Evolutionary conservation across 2,888 invertebrate genomes (phyloP).

Genomic region (Busseola fusca): DNA sequence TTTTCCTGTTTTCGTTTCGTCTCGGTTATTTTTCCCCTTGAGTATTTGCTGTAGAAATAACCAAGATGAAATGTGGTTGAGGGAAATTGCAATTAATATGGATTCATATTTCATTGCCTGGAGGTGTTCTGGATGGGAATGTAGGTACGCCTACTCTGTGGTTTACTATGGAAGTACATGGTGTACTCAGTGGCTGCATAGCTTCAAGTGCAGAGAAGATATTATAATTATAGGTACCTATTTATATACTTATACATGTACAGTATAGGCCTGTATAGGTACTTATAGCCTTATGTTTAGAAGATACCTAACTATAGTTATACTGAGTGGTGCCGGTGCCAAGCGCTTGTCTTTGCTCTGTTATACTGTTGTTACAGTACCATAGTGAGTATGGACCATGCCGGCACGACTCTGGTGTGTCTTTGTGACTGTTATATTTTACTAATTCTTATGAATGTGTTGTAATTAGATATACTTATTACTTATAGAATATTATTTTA

Average conservation of each 20-base stretch:
- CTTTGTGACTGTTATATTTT: conserved; percentile 12
- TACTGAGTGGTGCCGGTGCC: neutral
- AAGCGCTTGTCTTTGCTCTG: neutral
- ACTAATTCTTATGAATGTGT: conserved; percentile 49
- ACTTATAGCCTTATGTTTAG: conserved; percentile 25
- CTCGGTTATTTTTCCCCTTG: neutral
- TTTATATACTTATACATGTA: neutral
- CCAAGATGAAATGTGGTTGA: neutral
- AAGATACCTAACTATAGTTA: conserved; percentile 49
- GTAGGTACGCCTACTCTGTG: neutral
- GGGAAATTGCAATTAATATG: neutral
- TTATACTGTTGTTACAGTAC: conserved; percentile 15
- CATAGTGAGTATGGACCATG: conserved; percentile 2
- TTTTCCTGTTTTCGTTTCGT: neutral
- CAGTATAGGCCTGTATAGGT: no score
- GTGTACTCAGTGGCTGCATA: conserved; percentile 1
- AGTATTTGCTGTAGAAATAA: no score
- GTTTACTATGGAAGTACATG: neutral
- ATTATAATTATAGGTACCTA: neutral
- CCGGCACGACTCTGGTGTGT: neutral
- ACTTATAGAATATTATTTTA: conserved; percentile 39
- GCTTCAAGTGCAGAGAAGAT: conserved; percentile 1
- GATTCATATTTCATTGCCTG: neutral
- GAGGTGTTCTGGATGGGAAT: conserved; percentile 1
- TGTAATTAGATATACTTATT: conserved; percentile 41